Conservation (phyloP, 2,888 invertebrate species). For the Lasiommata megera region DNA sequence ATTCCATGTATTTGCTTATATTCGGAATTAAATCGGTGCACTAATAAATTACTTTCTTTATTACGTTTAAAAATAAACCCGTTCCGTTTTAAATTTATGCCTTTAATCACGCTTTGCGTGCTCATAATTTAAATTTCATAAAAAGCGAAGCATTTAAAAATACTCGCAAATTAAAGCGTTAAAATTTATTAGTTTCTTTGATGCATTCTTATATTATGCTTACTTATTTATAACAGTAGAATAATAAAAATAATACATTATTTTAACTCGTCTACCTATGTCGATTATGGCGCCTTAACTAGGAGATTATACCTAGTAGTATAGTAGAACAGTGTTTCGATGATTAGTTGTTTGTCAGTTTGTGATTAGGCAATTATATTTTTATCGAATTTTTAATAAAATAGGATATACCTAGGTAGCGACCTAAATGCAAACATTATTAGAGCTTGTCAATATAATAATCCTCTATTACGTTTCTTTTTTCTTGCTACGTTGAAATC, state of each 20-base stretch:
- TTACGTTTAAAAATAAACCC: background rate
- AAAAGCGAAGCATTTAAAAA: background rate
- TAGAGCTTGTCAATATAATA: background rate
- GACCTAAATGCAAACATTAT: no score
- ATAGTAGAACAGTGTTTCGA: no score
- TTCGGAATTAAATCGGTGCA: background rate
- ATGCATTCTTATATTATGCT: background rate
- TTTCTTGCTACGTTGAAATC: no score
- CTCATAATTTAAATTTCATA: background rate
- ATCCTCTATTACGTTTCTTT: background rate
- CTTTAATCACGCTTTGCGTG: background rate
- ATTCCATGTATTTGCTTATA: background rate
- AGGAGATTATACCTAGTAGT: no score
- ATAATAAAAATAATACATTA: no score
- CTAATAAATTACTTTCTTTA: conserved; percentile 2
- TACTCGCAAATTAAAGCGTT: background rate
- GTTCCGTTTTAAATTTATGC: background rate
- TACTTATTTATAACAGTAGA: no score
- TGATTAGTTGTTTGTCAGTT: no score
- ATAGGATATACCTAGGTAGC: no score
- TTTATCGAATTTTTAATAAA: no score
- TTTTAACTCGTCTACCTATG: no score
- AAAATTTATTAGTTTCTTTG: background rate
- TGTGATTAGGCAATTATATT: no score
- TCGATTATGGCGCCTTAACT: no score